Conservation (phyloP, 1,140 invertebrate species). For the Drosophila jambulina region DNA sequence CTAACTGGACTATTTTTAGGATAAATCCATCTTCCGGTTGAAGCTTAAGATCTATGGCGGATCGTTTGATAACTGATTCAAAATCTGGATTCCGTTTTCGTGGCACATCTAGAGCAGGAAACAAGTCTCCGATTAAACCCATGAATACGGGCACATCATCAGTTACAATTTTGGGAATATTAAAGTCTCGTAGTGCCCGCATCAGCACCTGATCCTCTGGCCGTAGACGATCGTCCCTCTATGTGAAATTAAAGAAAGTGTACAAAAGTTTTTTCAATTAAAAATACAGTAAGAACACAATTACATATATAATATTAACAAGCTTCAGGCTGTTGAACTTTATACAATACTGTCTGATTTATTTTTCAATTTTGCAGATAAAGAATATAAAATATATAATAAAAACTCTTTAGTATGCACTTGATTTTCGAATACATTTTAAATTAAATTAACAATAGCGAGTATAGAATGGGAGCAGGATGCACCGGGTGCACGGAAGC, state of each 20-base stretch:
- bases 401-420: no score
- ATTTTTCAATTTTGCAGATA: no score
- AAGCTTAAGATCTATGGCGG: constrained; percentile 2
- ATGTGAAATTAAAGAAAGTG: background rate
- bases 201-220: constrained; percentile 7
- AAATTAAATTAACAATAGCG: no score
- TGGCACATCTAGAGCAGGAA: constrained; percentile 2
- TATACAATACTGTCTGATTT: no score
- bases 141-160: constrained; percentile 10
- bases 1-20: constrained; percentile 8
- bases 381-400: no score
- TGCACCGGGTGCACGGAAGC: no score
- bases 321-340: no score
- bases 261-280: background rate
- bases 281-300: background rate
- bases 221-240: constrained; percentile 2
- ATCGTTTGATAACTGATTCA: constrained; percentile 5
- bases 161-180: constrained; percentile 9
- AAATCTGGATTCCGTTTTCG: constrained; percentile 8
- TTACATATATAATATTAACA: no score
- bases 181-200: constrained; percentile 3
- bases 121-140: constrained; percentile 7
- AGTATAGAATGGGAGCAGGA: no score
- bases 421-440: no score
- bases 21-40: constrained; percentile 11